phyloP scores from a whole-genome alignment of 2,113 vertebrate species.

The Halcyon malimbica region DNA sequence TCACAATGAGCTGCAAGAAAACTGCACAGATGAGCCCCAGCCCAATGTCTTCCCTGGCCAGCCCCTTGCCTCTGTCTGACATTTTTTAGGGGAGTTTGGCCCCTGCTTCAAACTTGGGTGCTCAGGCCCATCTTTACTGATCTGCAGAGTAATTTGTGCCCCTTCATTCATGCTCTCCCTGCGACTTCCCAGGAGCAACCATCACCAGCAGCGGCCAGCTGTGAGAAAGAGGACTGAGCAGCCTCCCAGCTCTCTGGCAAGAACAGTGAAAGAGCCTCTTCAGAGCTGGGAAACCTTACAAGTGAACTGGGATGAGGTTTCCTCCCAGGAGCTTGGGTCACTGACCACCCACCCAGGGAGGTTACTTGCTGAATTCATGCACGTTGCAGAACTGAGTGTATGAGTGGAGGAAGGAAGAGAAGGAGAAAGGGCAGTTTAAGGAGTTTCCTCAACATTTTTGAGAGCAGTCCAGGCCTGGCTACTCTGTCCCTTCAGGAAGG shows the following conservation, averaged over 20 bases:
- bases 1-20: background rate
- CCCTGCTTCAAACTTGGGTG: background rate
- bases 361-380: background rate
- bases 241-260: background rate
- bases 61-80: fast-evolving
- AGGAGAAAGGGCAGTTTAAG: background rate
- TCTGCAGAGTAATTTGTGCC: background rate
- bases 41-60: background rate
- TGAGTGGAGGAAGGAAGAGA: constrained; percentile 1
- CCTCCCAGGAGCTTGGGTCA: background rate
- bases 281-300: constrained; percentile 28
- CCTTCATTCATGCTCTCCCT: background rate
- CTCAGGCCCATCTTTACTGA: background rate
- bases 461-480: background rate
- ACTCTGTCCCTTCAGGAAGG: background rate
- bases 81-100: background rate
- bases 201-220: background rate
- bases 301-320: constrained; percentile 5
- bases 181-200: background rate
- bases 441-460: constrained; percentile 12
- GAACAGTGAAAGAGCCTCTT: constrained; percentile 12
- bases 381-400: background rate
- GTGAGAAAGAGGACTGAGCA: background rate
- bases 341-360: background rate
- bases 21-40: background rate